Evolutionary conservation across 2,888 invertebrate genomes (phyloP).

Genomic region (Oscheius myriophilus): DNA sequence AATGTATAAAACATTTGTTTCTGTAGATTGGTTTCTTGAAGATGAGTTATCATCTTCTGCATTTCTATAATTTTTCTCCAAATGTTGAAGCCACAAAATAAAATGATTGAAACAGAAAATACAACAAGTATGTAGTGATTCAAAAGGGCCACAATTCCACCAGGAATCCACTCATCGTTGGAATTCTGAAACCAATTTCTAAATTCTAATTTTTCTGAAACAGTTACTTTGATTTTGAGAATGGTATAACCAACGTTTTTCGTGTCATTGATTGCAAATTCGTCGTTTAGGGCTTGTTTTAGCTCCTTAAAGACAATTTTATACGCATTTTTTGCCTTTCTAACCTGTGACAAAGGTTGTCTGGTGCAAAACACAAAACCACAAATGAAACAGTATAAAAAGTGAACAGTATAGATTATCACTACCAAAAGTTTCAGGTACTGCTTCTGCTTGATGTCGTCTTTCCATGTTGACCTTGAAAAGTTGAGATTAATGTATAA

Average conservation of each 20-base stretch:
- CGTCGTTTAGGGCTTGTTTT: not conserved
- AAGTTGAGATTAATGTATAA: no score
- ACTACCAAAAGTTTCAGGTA: not conserved
- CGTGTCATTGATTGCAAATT: not conserved
- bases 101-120: conserved; percentile 9
- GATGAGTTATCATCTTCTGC: conserved; percentile 5
- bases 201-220: no score
- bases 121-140: conserved; percentile 20
- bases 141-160: conserved; percentile 14
- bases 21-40: conserved; percentile 15
- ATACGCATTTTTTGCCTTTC: no score
- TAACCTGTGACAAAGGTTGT: no score
- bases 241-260: conserved; percentile 11
- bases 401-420: not conserved
- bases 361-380: no score
- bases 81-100: conserved; percentile 8
- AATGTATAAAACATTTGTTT: conserved; percentile 12
- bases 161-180: conserved; percentile 6
- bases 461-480: not conserved
- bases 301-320: no score
- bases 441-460: not conserved
- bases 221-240: not conserved
- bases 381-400: not conserved
- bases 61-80: conserved; percentile 9
- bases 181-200: no score